Percentiles rank a stretch among this genome's conserved stretches.
Conservation (phyloP, 2,113 vertebrate genomes). For the Odobenus rosmarus region DNA sequence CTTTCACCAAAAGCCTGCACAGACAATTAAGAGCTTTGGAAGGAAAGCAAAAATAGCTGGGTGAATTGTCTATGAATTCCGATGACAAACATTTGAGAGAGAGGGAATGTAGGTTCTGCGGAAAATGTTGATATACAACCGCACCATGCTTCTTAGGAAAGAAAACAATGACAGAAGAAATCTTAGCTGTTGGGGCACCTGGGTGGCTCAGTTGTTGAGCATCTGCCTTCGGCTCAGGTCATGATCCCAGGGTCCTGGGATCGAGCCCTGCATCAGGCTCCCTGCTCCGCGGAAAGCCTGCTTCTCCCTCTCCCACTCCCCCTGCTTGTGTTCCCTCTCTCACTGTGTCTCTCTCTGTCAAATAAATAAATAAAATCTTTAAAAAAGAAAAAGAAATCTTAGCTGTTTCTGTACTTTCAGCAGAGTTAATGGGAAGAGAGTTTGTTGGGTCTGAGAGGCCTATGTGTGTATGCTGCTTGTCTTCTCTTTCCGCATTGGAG, state of each 20-base stretch:
- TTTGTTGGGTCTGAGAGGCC: background rate
- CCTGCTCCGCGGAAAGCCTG: too few relatives aligned
- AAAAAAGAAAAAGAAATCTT: background rate
- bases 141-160: background rate
- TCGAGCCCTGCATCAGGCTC: too few relatives aligned
- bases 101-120: background rate
- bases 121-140: background rate
- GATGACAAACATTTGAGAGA: background rate
- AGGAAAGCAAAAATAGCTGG: background rate
- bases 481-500: background rate
- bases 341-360: too few relatives aligned
- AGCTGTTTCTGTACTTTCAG: background rate
- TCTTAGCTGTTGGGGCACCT: background rate
- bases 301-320: too few relatives aligned
- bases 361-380: too few relatives aligned
- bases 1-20: background rate
- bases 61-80: background rate
- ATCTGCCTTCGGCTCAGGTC: too few relatives aligned
- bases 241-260: too few relatives aligned
- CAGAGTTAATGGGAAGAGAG: background rate
- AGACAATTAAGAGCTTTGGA: background rate
- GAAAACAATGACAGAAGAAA: background rate
- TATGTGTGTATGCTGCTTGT: accelerated
- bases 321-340: too few relatives aligned
- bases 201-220: too few relatives aligned